Evolutionary conservation across 2,888 invertebrate genomes (phyloP), one percentile per base, ranked within the genome.

Genomic region (Epinotia brunnichana): DNA sequence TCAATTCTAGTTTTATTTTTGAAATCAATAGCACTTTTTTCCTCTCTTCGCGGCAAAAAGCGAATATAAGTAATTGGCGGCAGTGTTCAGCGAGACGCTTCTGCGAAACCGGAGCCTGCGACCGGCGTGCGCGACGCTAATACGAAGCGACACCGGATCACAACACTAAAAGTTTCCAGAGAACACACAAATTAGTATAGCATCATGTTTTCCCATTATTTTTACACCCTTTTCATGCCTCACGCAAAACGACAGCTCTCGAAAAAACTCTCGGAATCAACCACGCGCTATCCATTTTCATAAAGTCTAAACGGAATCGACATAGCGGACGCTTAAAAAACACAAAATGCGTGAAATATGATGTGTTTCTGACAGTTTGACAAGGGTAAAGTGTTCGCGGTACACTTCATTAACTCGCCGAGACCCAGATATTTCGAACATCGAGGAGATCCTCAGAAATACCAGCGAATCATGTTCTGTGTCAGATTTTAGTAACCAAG

Each of bases 281-380:
- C 77, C 70, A 74, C 72, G 71, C 76, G 76, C 79, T 82, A 78
- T 81, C 79, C 78, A 76, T 74, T 80, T 77, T 76, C 77, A 79
- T 84, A 82, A 61, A 86, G 81, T 81, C 83, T 85, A 85, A 90
- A 81, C 81, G 81, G 76, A 85, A 82, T 83, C 79, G 88, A 89
- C 88, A 86, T 84, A 77, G 85, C 84, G 85, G 82, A 85, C 81
- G 82, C 75, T 82, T 82, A 80, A 82, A 85, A 87, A 86, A 85
- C 77, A 86, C 87, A 85, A 87, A 83, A 82, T 82, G 83, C 81
- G 84, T 83, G 81, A 86, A 88, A 87, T 89, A 88, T 92, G 90
- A 91, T 87, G 86, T 91, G 90, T 83, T 87, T 88, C 81, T 90
- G 92, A 91, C 91, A 90, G 87, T 80, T 86, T 92, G 92, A 92